Evolutionary conservation across 2,113 vertebrate species (phyloP), one percentile per base, ranked within the genome.

Genomic region (Thryonomys swinderianus): DNA sequence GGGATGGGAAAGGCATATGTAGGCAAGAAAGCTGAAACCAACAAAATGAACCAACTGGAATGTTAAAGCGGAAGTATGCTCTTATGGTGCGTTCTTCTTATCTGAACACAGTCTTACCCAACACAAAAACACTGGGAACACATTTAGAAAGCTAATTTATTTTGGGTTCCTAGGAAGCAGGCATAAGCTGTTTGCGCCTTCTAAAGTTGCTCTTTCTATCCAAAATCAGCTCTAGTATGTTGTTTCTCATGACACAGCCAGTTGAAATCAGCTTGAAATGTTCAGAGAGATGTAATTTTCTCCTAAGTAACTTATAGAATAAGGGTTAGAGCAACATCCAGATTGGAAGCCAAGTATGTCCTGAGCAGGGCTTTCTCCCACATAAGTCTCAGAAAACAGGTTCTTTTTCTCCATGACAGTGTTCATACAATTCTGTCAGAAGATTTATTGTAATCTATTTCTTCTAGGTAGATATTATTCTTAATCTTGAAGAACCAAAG

Each of bases 401-500:
- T 30, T 32, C 37, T 53, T 66, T 71, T 62, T 88, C 48, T 57
- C 20, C 11, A n/a, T 0, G 0, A 79, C 34, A 48, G 32, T 1
- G 40, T n/a, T 94, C 57, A 1, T 20, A 57, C 48, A 89, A 34
- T 0, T 51, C 32, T 20, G n/a, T 71, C n/a, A n/a, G 85, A 79
- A 88, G 81, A 76, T 37, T 17, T 32, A 80, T 23, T 45, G 6
- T 61, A 40, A 81, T 79, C 21, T 62, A 51, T 80, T 94, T 42
- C 48, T 94, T 88, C 84, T 87, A 53, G 78, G 83, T 90, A 85
- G 86, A 85, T 83, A 85, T 93, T 81, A 91, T 89, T 94, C 84
- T 91, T 96, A 95, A 97, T 97, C 91, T 94, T 88, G 85, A 90
- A 94, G 94, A 96, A 93, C 80, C 40, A 66, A 94, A 62, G 83